Evolutionary conservation across 1,140 invertebrate species (phyloP).

Genomic region (Pristionchus pacificus): DNA sequence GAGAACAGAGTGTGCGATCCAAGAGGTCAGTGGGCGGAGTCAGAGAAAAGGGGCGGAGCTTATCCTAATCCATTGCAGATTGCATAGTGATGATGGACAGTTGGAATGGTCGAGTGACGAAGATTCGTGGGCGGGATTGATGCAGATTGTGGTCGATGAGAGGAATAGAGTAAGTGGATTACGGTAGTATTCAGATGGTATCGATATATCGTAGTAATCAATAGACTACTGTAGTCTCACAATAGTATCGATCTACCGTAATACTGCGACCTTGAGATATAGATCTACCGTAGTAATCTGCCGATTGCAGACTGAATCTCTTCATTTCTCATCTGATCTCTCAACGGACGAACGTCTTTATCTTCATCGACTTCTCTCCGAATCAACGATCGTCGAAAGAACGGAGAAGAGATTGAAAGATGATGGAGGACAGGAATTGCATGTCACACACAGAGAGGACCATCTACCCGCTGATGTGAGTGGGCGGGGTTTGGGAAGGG

Average conservation of each 20-base stretch:
- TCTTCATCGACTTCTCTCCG: no score
- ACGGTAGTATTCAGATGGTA: not conserved
- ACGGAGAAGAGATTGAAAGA: no score
- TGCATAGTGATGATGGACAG: not conserved
- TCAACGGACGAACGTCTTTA: no score
- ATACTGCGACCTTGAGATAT: no score
- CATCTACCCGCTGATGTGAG: not conserved
- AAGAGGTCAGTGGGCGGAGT: not conserved
- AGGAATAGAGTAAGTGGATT: not conserved
- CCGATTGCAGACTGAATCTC: no score
- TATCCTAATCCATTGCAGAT: not conserved
- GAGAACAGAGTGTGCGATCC: not conserved
- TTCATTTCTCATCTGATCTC: not conserved
- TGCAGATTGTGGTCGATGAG: not conserved
- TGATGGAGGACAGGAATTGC: not conserved
- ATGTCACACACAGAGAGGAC: not conserved
- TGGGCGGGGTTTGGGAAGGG: no score
- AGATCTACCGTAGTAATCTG: no score
- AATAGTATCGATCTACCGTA: no score
- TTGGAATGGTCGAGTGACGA: not conserved
- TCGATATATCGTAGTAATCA: no score
- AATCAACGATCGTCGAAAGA: no score
- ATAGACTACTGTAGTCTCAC: no score
- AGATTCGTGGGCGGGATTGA: not conserved
- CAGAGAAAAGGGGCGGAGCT: not conserved